Evolutionary conservation across 2,113 vertebrate species (phyloP).

Genomic region (Cavia porcellus): DNA sequence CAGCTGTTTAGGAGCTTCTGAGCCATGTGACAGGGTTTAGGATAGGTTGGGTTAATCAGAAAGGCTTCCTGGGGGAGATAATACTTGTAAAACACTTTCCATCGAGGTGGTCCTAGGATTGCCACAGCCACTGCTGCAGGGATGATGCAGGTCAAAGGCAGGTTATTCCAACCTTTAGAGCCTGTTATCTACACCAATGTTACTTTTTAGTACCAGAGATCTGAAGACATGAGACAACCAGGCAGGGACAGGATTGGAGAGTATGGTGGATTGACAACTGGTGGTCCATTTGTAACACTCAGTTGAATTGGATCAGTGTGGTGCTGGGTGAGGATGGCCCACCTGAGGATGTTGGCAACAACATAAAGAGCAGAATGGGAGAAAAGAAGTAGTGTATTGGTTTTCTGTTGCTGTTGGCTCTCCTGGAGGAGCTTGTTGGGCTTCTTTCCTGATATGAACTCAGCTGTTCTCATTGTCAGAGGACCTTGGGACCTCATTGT

Average conservation of each 20-base stretch:
- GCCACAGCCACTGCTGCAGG: background rate
- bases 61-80: background rate
- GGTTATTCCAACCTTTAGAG: background rate
- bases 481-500: no score
- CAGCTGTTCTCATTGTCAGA: no score
- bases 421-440: no score
- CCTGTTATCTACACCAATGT: background rate
- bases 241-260: rapidly evolving
- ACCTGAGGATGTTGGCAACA: no score
- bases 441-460: no score
- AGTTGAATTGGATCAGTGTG: no score
- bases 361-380: no score
- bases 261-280: no score
- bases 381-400: no score
- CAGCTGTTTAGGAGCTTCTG: background rate
- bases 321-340: no score
- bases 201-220: background rate
- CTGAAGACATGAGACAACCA: background rate
- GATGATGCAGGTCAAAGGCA: background rate
- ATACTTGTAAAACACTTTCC: background rate
- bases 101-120: background rate
- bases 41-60: background rate
- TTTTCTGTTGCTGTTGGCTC: no score
- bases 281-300: no score
- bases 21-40: background rate